A percentile compares a stretch with the other conserved stretches of the same genome.
Evolutionary conservation across 1,140 invertebrate genomes (phyloP).

Genomic region (Pomacea maculata): DNA sequence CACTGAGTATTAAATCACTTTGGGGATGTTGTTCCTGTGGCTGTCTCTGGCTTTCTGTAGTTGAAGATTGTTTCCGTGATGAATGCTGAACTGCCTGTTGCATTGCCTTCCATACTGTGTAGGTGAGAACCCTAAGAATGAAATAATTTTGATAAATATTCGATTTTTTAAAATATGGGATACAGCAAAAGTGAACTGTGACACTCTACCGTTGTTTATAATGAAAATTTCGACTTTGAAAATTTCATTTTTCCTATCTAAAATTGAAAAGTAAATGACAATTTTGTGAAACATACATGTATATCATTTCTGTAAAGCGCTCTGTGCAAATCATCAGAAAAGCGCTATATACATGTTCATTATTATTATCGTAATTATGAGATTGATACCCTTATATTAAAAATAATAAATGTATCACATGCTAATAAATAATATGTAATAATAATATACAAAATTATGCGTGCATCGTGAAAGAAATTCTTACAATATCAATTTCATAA

Average conservation of each 20-base stretch:
- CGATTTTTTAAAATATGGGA: no score
- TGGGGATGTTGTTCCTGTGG: background rate
- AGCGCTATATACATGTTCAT: background rate
- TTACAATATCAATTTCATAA: background rate
- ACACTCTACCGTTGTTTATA: no score
- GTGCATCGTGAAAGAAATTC: background rate
- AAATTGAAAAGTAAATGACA: background rate
- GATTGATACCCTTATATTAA: background rate
- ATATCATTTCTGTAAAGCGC: background rate
- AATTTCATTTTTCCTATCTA: background rate
- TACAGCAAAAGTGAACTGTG: no score
- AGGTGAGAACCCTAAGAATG: background rate
- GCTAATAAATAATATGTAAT: background rate
- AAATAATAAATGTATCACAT: background rate
- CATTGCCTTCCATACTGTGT: background rate
- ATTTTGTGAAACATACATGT: background rate
- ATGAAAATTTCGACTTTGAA: no score
- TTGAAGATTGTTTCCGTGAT: background rate
- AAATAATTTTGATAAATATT: background rate
- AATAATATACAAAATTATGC: background rate
- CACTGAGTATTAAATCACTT: constrained; percentile 34
- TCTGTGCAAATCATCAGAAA: background rate
- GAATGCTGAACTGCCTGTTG: background rate
- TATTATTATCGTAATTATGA: background rate
- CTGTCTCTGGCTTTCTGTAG: background rate